These are phyloP conservation scores for Xenopus tropicalis DNA, from an alignment of 2,113 vertebrate species.

Conservation along the genomic window UCB_Xtro_10.0 CM004447.2:103324001-103324500, in stretches of 20 bases:
- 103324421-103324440: neutral
- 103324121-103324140: constrained; percentile 99
- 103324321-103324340: neutral
- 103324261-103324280: neutral
- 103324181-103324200: no score
- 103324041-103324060: constrained; percentile 96
- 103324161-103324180: neutral
- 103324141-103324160: constrained; percentile 71
- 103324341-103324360: neutral
- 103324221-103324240: no score
- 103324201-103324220: no score
- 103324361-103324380: neutral
- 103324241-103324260: neutral
- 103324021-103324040: constrained; percentile 67
- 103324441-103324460: neutral
- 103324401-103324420: neutral
- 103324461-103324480: no score
- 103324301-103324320: neutral
- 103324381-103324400: neutral
- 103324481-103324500: no score
- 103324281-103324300: neutral
- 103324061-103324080: constrained; percentile 98
- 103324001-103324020: constrained; percentile 85
- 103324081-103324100: constrained; percentile 94
- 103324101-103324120: constrained; percentile 98